Base-by-base conservation (phyloP, 2,888 invertebrate species). In the Ophion ellenae region DNA sequence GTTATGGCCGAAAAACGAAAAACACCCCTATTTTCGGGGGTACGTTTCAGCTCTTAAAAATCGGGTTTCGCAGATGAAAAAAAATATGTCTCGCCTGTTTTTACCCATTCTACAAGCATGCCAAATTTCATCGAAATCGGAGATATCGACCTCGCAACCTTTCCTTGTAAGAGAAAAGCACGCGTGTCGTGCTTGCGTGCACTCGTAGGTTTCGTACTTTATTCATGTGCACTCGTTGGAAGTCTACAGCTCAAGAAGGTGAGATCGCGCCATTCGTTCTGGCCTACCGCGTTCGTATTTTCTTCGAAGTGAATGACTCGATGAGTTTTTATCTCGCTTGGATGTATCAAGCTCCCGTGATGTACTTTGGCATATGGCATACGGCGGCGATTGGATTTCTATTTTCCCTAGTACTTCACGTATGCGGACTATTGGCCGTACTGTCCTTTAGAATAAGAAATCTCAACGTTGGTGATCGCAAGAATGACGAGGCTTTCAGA, bases 401-500 rank as follows among this genome's bases (percentile, higher is more conserved):
- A 0, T 80, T 82, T 36, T 73, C 84, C 0, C 24, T 83, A 11
- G 36, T 86, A 24, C 70, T 77, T 71, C 76, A 86, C 69, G 78
- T 82, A 9, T 81, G 87, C 45, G 79, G 76, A 32, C 79, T 73
- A 36, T 45, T 87, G 28, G 63, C 73, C 11, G 61, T 86, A 17
- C 76, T 87, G 10, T 78, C 79, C 3, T 53, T 61, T n/a, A 81
- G 79, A 76, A 79, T 87, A 14, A 85, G 28, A 67, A 86, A 73
- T 66, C 24, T 82, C 10, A 6, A 59, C 47, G 24, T 36, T 0
- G 11, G 17, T 6, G 53, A 36, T 24, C 67, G 20, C 0, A 47
- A 75, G 20, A 47, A 75, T 64, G 24, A 47, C 9, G 10, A 45
- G 47, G 14, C 17, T 1, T n/a, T 11, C 10, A 64, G 28, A 32